Conservation (phyloP, 2,888 invertebrate genomes). For the Cinara cedri region DNA sequence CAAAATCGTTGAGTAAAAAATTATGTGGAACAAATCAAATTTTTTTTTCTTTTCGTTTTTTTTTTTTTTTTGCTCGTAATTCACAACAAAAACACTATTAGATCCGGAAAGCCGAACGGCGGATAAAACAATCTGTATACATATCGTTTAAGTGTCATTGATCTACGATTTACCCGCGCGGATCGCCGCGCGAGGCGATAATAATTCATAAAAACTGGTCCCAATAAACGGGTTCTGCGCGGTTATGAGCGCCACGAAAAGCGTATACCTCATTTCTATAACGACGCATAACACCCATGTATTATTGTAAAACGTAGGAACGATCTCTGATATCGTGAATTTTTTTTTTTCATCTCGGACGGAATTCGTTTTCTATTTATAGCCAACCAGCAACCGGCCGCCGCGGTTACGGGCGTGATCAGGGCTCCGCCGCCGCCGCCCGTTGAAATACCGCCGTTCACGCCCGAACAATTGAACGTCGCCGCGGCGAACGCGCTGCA, state of each 20-base stretch:
- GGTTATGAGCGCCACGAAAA: slow-evolving; percentile 28
- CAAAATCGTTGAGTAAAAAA: too few species aligned
- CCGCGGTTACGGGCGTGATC: slow-evolving; percentile 61
- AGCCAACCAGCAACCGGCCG: slow-evolving; percentile 28
- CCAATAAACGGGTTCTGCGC: slow-evolving; percentile 36
- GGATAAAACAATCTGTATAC: background rate
- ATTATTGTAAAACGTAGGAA: too few species aligned
- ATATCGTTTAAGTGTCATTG: slow-evolving; percentile 39
- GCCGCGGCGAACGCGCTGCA: slow-evolving; percentile 62
- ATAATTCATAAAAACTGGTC: slow-evolving; percentile 50
- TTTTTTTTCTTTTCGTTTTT: too few species aligned
- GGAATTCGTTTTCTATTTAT: background rate
- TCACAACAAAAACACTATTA: too few species aligned
- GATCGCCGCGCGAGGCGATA: background rate
- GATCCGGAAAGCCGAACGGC: background rate
- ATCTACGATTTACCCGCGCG: slow-evolving; percentile 16
- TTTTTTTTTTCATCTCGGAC: too few species aligned
- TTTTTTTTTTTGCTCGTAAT: too few species aligned
- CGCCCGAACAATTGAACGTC: slow-evolving; percentile 62
- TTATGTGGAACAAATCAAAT: too few species aligned
- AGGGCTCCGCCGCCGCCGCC: slow-evolving; percentile 62
- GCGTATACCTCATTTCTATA: too few species aligned
- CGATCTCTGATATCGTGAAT: too few species aligned
- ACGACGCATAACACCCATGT: too few species aligned
- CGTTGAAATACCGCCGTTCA: slow-evolving; percentile 62